phyloP scores from a whole-genome alignment of 2,888 invertebrate species.

The Alcis repandata region DNA sequence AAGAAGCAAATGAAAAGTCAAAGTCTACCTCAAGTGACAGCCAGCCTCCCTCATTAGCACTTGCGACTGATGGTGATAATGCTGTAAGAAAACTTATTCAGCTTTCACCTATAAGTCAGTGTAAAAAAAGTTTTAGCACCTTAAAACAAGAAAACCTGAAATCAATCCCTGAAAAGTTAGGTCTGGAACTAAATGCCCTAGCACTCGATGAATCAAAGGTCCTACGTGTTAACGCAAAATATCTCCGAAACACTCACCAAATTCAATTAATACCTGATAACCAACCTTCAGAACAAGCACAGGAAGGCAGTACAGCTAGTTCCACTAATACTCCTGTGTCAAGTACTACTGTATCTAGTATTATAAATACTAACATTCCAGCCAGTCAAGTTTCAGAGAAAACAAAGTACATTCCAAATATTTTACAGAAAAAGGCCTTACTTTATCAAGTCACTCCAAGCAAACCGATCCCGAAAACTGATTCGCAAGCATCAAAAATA shows the following conservation, averaged over 20 bases:
- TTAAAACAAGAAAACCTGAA: no score
- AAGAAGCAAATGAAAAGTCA: no score
- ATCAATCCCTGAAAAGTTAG: no score
- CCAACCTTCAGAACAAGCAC: not conserved
- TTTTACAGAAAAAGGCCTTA: not conserved
- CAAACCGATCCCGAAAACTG: no score
- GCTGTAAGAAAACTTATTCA: not conserved
- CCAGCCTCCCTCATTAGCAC: not conserved
- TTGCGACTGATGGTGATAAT: not conserved
- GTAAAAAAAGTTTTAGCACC: no score
- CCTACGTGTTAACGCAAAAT: no score
- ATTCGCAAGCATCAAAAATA: not conserved
- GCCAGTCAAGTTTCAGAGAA: not conserved
- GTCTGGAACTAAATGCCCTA: no score
- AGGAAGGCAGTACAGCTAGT: no score
- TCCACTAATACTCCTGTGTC: not conserved
- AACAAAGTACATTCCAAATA: not conserved
- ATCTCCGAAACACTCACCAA: no score
- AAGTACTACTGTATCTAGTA: not conserved
- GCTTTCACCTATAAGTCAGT: slow-evolving; percentile 1
- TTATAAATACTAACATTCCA: not conserved
- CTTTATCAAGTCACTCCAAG: not conserved
- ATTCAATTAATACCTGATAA: no score
- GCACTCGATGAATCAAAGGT: no score
- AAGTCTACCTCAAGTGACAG: not conserved